Percentiles rank a stretch among this genome's conserved stretches.
Evolutionary conservation across 1,140 invertebrate species (phyloP).

Genomic region (Plectrocnemia conspersa): DNA sequence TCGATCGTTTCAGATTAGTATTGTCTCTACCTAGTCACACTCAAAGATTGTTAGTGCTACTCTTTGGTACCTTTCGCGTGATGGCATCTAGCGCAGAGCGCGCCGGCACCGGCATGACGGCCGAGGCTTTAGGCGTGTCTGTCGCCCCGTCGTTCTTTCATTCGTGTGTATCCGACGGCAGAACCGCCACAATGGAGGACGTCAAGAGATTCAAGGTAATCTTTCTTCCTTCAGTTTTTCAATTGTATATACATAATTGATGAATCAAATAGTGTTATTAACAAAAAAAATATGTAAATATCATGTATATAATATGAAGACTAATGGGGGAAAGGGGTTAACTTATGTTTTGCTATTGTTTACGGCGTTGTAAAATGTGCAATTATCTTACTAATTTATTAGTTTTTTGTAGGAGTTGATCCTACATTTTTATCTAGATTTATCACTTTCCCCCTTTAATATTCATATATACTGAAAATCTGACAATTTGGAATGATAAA

Average conservation of each 20-base stretch:
- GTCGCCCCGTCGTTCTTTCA: slow-evolving; percentile 99
- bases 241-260: no score
- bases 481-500: no score
- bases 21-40: slow-evolving; percentile 82
- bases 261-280: no score
- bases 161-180: slow-evolving; percentile 88
- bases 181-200: slow-evolving; percentile 92
- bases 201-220: slow-evolving; percentile 90
- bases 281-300: no score
- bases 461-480: no score
- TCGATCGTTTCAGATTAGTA: slow-evolving; percentile 66
- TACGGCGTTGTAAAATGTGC: no score
- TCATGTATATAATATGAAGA: no score
- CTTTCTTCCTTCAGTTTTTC: slow-evolving; percentile 36
- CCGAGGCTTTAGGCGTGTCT: slow-evolving; percentile 90
- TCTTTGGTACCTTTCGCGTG: slow-evolving; percentile 96
- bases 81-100: slow-evolving; percentile 90
- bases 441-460: no score
- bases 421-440: no score
- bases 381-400: no score
- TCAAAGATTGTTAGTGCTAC: slow-evolving; percentile 86
- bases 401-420: no score
- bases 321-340: no score
- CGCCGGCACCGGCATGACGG: slow-evolving; percentile 89
- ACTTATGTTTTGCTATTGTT: slow-evolving; percentile 8